Evolutionary conservation across 2,888 invertebrate species (phyloP), one percentile per base, ranked within the genome.

Genomic region (Meteorus cinctellus): DNA sequence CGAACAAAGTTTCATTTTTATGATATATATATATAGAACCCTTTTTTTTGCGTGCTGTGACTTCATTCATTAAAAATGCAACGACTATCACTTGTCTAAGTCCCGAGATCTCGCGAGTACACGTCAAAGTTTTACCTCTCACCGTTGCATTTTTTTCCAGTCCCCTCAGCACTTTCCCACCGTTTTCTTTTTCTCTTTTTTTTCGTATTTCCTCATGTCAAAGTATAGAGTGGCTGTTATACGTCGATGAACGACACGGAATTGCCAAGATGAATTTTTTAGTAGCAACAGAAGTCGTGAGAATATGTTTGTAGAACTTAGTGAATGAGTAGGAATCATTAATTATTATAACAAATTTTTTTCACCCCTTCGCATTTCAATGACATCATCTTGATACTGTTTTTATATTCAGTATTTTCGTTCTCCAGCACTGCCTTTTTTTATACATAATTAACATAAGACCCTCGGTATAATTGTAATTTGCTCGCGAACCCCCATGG

Each of bases 201-300:
- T 63, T 65, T 65, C 70, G 41, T 75, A 51, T 75, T 59, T 66
- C 59, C 16, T 41, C 45, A 24, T 62, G 19, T 19, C 55, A 55
- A 24, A 55, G 19, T 55, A 55, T 55, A 48, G 48, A 48, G 48
- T n/a, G n/a, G 6, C 48, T 48, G 48, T 48, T 48, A n/a, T 48
- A 48, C n/a, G 48, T 48, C 48, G 55, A 19, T 55, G 19, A 55
- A 8, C n/a, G 19, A 19, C 19, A 2, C n/a, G 8, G n/a, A 55
- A 55, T n/a, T n/a, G 14, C n/a, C 6, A 8, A 55, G 19, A 55
- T 55, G 8, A 55, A 55, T 55, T 55, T 24, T 55, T 19, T 4
- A 55, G 8, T 19, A 2, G 4, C 19, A 55, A 19, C 55, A 55
- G 24, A 55, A 19, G 55, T 55, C n/a, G 19, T 19, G 8, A 55